Base-by-base conservation (phyloP, 35 echinoderm and acorn worm genomes). In the Eucidaris tribuloides region DNA sequence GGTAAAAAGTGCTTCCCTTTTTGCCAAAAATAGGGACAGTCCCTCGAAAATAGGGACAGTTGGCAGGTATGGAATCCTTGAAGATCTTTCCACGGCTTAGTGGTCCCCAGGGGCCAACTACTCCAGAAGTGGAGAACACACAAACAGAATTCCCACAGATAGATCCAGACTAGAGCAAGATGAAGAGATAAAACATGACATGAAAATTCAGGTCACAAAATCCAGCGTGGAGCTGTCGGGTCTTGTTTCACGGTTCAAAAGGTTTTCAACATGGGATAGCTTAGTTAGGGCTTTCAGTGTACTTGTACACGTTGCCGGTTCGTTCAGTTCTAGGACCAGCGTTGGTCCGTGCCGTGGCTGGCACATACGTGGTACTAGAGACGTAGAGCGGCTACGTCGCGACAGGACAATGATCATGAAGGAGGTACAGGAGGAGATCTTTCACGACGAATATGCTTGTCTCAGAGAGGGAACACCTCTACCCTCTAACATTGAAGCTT, bases 141-240 rank as follows among this genome's bases (percentile, higher is more conserved):
- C 4, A 42, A 57, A 19, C 20, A 56, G 44, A 80, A 18, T 80
- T 80, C 36, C 46, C 77, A 4, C 36, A 50, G 46, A 49, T 80
- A 57, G 49, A 33, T 28, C 43, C 77, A n/a, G n/a, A n/a, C n/a
- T n/a, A 28, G 45, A 56, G 17, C 4, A 80, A 45, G 77, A 80
- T 31, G 56, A 30, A 17, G 77, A 80, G 33, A 80, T 80, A 20
- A 80, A 49, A 49, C 77, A 49, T 4, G 77, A 80, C 14, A 31
- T 25, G 19, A 19, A 80, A 56, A 1, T 80, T 4, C 19, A 24
- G 2, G 77, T 62, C 3, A 62, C 58, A 4, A 62, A 62, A 62
- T 27, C 58, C 58, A 62, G 3, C 6, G 3, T 62, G 58, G 6
- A 6, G 3, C 58, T 27, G 22, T 6, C 6, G 58, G 6, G 6